Evolutionary conservation across 2,888 invertebrate genomes (phyloP).

Genomic region (Ichneumoninae sp.): DNA sequence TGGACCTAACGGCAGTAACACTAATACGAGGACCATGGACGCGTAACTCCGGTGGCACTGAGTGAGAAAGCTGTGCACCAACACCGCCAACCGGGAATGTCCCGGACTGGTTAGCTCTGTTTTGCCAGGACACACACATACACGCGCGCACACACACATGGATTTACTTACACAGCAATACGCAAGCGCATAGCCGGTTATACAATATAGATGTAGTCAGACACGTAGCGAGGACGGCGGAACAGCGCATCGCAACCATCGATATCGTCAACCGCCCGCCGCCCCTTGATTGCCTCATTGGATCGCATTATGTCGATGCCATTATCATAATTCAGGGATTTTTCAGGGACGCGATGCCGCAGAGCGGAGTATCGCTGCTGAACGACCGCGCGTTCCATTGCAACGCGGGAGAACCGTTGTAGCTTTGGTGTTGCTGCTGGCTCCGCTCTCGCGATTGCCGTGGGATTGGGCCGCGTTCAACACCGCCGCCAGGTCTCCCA

Average conservation of each 20-base stretch:
- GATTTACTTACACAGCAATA: constrained; percentile 17
- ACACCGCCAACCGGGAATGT: constrained; percentile 59
- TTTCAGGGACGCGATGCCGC: constrained; percentile 76
- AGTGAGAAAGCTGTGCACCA: constrained; percentile 64
- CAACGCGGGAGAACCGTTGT: constrained; percentile 50
- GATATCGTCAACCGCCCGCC: constrained; percentile 78
- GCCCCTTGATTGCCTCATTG: constrained; percentile 84
- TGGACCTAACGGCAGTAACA: constrained; percentile 77
- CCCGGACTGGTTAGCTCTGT: constrained; percentile 42
- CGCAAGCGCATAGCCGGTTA: constrained; percentile 6
- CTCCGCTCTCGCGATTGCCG: constrained; percentile 52
- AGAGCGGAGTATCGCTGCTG: constrained; percentile 70
- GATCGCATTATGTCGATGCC: constrained; percentile 83
- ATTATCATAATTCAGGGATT: constrained; percentile 84
- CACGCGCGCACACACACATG: constrained; percentile 27
- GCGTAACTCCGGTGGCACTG: constrained; percentile 78
- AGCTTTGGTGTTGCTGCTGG: constrained; percentile 53
- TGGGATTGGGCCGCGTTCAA: constrained; percentile 8
- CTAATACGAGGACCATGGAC: constrained; percentile 79
- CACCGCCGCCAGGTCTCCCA: constrained; percentile 16
- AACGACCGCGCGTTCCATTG: constrained; percentile 53
- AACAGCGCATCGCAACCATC: constrained; percentile 71
- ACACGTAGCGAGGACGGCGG: constrained; percentile 47
- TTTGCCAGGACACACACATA: constrained; percentile 28
- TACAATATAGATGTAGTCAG: constrained; percentile 54